Conservation (phyloP, 2,797 vertebrate genomes). For the Muscicapa striata region DNA sequence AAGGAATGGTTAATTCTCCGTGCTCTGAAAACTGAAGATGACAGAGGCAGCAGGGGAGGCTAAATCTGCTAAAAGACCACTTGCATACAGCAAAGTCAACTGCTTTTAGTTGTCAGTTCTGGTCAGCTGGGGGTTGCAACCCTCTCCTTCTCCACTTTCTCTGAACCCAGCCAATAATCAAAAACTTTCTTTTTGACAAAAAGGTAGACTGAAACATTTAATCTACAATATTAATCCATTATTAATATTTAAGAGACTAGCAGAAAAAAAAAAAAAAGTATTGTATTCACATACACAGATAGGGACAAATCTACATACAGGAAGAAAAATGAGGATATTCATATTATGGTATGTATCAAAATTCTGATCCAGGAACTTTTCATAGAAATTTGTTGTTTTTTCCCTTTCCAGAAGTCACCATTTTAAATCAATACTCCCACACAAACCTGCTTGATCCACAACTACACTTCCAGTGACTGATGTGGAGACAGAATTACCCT, state of each 20-base stretch:
- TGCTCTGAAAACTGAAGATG: not conserved
- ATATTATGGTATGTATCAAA: not conserved
- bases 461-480: not conserved
- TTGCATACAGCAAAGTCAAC: not conserved
- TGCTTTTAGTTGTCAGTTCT: not conserved
- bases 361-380: not conserved
- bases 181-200: not conserved
- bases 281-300: not conserved
- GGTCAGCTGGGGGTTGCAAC: not conserved
- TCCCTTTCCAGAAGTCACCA: not conserved
- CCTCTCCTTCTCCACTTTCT: not conserved
- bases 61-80: not conserved
- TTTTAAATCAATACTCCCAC: not conserved
- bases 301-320: not conserved
- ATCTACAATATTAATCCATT: not conserved
- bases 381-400: not conserved
- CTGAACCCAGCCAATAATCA: not conserved
- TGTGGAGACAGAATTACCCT: not conserved
- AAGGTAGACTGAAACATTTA: not conserved
- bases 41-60: not conserved
- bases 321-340: not conserved
- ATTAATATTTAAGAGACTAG: not conserved
- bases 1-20: not conserved
- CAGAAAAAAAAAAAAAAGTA: not conserved
- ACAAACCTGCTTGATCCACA: not conserved